Percentiles rank a stretch among this genome's conserved stretches.
These are phyloP conservation scores for Leuciscus waleckii DNA, from an alignment of 2,797 vertebrate genomes.

Conservation along the genomic window DNA sequence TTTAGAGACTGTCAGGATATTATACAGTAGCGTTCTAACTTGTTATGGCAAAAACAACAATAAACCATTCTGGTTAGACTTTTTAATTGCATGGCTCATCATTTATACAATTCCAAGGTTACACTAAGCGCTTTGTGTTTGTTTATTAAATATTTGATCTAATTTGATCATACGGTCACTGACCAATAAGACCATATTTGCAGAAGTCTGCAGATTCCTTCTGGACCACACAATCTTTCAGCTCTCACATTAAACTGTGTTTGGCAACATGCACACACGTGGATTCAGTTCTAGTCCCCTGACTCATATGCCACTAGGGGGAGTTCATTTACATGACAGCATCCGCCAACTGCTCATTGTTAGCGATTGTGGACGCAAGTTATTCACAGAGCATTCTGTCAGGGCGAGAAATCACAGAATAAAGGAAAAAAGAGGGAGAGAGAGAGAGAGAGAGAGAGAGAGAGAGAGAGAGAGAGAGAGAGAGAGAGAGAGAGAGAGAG, in stretches of 20 bases:
- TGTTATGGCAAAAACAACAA: neutral
- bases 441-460: slow-evolving; percentile 52
- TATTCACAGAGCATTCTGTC: slow-evolving; percentile 62
- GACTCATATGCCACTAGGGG: neutral
- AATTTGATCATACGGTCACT: neutral
- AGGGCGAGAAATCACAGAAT: slow-evolving; percentile 65
- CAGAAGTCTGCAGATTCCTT: neutral
- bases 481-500: neutral
- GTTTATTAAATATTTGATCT: neutral
- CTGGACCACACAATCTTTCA: slow-evolving; percentile 7
- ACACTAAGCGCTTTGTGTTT: neutral
- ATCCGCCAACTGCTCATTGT: neutral
- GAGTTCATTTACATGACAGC: neutral
- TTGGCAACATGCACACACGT: neutral
- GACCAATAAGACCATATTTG: neutral
- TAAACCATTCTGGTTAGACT: neutral
- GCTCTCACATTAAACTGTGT: neutral
- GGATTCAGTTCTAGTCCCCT: neutral
- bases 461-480: slow-evolving; percentile 28
- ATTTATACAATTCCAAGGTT: neutral
- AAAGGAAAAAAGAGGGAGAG: slow-evolving; percentile 38
- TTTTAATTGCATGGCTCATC: neutral
- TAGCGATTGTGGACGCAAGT: slow-evolving; percentile 29
- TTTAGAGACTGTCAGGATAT: neutral
- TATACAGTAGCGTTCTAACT: neutral